Evolutionary conservation across 2,888 invertebrate genomes (phyloP).

Genomic region (Ichneumon xanthorius): DNA sequence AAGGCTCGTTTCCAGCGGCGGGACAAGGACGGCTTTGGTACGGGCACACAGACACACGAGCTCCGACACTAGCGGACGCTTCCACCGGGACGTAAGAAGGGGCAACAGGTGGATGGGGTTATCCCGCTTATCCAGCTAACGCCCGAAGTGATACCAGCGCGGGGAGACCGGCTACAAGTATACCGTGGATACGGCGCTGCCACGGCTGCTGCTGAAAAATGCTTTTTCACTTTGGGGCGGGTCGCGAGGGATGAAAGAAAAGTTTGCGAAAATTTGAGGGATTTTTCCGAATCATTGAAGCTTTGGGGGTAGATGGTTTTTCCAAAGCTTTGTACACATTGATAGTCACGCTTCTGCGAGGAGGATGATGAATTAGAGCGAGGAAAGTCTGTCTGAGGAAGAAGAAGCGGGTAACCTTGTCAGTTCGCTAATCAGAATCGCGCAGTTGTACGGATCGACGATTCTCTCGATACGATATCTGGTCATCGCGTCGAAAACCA

Average conservation of each 20-base stretch:
- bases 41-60: constrained; percentile 1
- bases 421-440: neutral
- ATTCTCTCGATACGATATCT: neutral
- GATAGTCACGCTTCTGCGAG: no score
- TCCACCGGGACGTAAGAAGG: constrained; percentile 79
- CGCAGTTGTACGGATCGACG: neutral
- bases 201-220: constrained; percentile 18
- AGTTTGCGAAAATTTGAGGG: neutral
- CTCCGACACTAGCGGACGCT: constrained; percentile 47
- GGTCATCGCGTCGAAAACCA: no score
- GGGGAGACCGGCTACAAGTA: constrained; percentile 73
- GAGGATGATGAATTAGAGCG: neutral
- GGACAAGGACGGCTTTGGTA: constrained; percentile 47
- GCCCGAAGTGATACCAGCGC: constrained; percentile 81
- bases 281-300: neutral
- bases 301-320: neutral
- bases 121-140: constrained; percentile 84
- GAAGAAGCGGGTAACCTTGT: neutral
- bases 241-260: constrained; percentile 8
- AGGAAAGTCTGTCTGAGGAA: neutral
- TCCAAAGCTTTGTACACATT: neutral
- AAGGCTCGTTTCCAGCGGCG: constrained; percentile 43
- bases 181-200: constrained; percentile 1
- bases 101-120: constrained; percentile 85
- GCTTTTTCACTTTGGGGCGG: neutral